Conservation (phyloP, 2,113 vertebrate genomes). For the Melanostigma gelatinosum region DNA sequence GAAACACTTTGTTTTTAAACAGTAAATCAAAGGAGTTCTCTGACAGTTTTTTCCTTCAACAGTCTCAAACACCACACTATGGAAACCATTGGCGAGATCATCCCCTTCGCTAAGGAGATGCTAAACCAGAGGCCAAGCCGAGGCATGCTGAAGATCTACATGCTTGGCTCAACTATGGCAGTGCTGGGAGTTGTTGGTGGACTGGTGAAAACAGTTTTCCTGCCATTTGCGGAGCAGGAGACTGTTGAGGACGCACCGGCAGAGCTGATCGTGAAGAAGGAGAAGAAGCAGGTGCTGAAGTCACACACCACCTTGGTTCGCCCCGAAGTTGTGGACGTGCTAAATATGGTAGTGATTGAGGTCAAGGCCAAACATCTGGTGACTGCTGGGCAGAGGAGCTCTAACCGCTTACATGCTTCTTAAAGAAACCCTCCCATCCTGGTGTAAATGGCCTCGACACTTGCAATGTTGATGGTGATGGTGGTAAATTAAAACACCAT, state of each 20-base stretch:
- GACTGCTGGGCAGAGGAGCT: constrained; percentile 50
- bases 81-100: constrained; percentile 87
- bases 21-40: neutral
- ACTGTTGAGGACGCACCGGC: constrained; percentile 62
- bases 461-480: constrained; percentile 4
- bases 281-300: constrained; percentile 29
- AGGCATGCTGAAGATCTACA: constrained; percentile 89
- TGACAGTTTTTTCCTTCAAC: neutral
- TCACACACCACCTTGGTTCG: constrained; percentile 18
- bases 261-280: constrained; percentile 17
- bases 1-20: neutral
- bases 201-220: constrained; percentile 86
- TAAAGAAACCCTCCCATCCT: constrained; percentile 50
- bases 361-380: constrained; percentile 59
- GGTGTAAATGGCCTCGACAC: constrained; percentile 26
- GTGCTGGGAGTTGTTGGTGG: constrained; percentile 86
- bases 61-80: constrained; percentile 71
- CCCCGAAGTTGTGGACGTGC: constrained; percentile 44
- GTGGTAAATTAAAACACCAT: constrained; percentile 34
- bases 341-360: constrained; percentile 26
- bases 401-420: constrained; percentile 69
- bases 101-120: constrained; percentile 90
- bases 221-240: constrained; percentile 81
- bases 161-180: constrained; percentile 89
- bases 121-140: constrained; percentile 84